Evolutionary conservation across 2,113 vertebrate genomes (phyloP).

Genomic region (Piprites chloris): DNA sequence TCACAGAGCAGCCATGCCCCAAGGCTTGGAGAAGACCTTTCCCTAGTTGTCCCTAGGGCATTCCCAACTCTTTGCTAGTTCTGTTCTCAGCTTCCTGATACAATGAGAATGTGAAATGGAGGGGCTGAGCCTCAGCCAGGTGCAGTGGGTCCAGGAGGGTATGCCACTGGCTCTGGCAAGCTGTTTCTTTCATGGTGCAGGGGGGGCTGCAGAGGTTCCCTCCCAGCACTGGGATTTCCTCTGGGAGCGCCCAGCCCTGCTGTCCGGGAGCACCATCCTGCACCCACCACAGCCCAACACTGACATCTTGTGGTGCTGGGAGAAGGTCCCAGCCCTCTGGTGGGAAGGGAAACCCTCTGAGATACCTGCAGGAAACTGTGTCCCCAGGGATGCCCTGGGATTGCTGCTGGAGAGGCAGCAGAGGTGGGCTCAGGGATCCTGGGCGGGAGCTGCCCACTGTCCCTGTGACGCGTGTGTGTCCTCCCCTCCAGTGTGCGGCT

Average conservation of each 20-base stretch:
- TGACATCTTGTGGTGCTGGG: slow-evolving; percentile 50
- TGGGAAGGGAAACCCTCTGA: background rate
- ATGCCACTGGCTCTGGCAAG: background rate
- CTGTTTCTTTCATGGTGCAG: background rate
- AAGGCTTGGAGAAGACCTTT: rapidly evolving
- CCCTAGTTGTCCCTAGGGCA: background rate
- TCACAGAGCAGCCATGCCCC: too few relatives aligned
- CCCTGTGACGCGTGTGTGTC: background rate
- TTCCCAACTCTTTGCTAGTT: background rate
- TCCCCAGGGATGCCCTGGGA: background rate
- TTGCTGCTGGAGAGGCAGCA: background rate
- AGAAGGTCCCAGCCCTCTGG: background rate
- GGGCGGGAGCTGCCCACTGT: background rate
- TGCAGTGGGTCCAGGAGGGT: background rate
- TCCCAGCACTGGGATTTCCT: background rate
- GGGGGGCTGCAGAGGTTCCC: background rate
- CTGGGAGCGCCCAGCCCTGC: background rate
- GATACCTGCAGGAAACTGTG: background rate
- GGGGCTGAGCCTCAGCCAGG: background rate
- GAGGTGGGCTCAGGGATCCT: background rate
- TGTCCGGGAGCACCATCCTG: background rate
- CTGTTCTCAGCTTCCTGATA: background rate
- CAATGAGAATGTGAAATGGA: rapidly evolving
- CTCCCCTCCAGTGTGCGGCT: slow-evolving; percentile 87
- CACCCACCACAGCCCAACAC: background rate